Evolutionary conservation across 2,888 invertebrate genomes (phyloP).

Genomic region (Belgica antarctica): DNA sequence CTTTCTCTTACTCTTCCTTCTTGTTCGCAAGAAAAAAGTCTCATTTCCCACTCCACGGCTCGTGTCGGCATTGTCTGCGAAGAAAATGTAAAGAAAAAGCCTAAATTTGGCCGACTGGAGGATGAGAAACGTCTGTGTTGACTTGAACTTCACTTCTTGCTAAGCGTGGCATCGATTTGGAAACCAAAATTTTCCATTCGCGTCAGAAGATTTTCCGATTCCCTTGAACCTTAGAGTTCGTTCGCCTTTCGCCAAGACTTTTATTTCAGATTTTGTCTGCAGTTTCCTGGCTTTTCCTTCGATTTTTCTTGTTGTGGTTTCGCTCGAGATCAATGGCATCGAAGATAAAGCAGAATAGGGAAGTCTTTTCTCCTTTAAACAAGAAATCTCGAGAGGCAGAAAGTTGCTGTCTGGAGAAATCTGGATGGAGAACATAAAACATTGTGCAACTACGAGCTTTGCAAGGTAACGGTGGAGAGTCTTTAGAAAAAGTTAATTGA

Average conservation of each 20-base stretch:
- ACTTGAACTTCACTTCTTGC: neutral
- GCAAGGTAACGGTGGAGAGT: no score
- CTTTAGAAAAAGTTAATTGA: no score
- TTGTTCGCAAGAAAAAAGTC: neutral
- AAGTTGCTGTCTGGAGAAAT: neutral
- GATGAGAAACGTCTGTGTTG: no score
- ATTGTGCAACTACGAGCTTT: no score
- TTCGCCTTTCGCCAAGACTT: conserved; percentile 11
- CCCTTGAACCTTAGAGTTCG: neutral
- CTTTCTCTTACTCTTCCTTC: neutral
- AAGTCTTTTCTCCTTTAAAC: neutral
- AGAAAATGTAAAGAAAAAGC: no score
- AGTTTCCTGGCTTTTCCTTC: neutral
- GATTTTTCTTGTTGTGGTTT: neutral
- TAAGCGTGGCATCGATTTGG: neutral
- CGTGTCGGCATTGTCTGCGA: neutral
- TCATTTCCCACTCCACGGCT: neutral
- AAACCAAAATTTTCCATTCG: neutral
- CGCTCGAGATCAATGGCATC: neutral
- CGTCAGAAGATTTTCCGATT: neutral
- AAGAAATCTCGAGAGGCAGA: neutral
- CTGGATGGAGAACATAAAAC: no score
- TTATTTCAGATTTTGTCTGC: neutral
- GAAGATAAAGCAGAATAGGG: neutral
- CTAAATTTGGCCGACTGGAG: no score